phyloP scores from a whole-genome alignment of 2,797 vertebrate genomes.

The Nannoperca obscura region DNA sequence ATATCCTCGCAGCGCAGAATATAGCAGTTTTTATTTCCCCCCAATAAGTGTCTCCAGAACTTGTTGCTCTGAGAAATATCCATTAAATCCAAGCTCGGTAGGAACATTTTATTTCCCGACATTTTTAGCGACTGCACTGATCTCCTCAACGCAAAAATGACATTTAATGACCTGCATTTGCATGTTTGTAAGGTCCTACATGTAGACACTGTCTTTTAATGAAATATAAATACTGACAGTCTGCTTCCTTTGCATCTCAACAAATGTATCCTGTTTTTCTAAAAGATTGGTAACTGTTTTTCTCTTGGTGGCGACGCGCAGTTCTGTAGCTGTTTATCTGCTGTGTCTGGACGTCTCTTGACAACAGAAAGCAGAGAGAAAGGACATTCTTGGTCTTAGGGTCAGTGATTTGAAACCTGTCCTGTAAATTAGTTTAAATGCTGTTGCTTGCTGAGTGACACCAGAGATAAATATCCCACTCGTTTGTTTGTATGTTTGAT shows the following conservation, averaged over 20 bases:
- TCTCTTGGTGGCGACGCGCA: background rate
- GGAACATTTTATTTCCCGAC: conserved; percentile 34
- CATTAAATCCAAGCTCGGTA: background rate
- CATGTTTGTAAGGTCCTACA: background rate
- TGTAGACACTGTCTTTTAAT: background rate
- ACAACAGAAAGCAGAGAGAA: background rate
- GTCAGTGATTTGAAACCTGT: background rate
- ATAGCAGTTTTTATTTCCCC: conserved; percentile 7
- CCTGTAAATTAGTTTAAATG: conserved; percentile 2
- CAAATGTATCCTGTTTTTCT: background rate
- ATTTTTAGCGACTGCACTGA: conserved; percentile 12
- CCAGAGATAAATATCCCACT: background rate
- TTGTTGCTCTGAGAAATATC: conserved; percentile 67
- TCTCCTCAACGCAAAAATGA: background rate
- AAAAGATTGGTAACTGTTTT: background rate
- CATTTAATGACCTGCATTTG: background rate
- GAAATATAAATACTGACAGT: background rate
- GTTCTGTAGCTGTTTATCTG: background rate
- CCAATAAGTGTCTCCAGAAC: conserved; percentile 52
- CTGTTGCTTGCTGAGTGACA: background rate
- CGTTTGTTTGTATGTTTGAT: background rate
- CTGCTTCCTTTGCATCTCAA: background rate
- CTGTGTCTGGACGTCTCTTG: background rate
- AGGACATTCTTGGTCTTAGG: background rate
- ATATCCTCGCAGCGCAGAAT: background rate